Conservation (phyloP, 2,888 invertebrate genomes). For the Choristoneura rosaceana region DNA sequence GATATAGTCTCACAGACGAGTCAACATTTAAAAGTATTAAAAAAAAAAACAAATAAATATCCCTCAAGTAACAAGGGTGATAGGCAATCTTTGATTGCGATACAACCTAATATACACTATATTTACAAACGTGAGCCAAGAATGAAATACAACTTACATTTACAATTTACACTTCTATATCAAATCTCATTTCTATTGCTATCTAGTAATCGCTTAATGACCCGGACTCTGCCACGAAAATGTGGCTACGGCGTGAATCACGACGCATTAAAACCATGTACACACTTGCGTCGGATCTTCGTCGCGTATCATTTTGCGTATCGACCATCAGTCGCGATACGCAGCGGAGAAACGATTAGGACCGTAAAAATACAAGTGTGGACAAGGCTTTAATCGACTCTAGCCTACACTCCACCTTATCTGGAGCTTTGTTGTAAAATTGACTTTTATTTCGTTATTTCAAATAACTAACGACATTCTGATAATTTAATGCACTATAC, state of each 20-base stretch:
- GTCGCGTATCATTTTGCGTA: not conserved
- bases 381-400: not conserved
- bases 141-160: constrained; percentile 55
- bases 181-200: constrained; percentile 60
- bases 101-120: constrained; percentile 61
- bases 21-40: constrained; percentile 63
- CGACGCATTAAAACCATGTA: not conserved
- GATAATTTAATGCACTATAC: not conserved
- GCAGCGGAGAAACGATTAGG: too few relatives aligned
- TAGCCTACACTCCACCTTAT: constrained; percentile 50
- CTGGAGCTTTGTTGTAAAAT: constrained; percentile 57
- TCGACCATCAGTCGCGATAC: not conserved
- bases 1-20: constrained; percentile 64
- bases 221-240: constrained; percentile 26
- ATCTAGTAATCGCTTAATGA: constrained; percentile 49
- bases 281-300: not conserved
- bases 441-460: constrained; percentile 23
- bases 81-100: constrained; percentile 68
- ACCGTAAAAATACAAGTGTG: not conserved
- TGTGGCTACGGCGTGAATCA: constrained; percentile 7
- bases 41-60: constrained; percentile 67
- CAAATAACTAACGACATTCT: not conserved
- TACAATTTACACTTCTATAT: constrained; percentile 67
- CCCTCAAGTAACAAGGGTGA: constrained; percentile 43
- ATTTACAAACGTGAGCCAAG: constrained; percentile 75